Evolutionary conservation across 2,797 vertebrate species (phyloP).

Genomic region (Agapornis canus): DNA sequence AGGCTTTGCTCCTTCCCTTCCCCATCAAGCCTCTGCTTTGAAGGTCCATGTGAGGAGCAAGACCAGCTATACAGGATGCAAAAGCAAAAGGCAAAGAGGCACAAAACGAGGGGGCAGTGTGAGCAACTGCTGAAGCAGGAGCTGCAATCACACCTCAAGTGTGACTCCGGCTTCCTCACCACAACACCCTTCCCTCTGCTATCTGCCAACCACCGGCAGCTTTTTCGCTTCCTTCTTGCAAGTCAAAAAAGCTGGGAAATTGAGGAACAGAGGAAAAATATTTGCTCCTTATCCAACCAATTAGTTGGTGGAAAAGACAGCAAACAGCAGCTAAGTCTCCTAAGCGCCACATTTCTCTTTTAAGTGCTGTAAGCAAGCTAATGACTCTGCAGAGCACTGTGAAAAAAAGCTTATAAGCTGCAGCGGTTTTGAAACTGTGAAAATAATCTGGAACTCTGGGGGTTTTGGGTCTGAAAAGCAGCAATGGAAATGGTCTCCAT

Average conservation of each 20-base stretch:
- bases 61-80: neutral
- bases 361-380: constrained; percentile 42
- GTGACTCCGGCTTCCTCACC: neutral
- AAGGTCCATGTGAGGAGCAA: neutral
- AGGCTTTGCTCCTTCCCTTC: neutral
- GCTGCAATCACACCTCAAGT: neutral
- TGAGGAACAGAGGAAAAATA: constrained; percentile 53
- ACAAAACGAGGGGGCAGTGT: fast-evolving
- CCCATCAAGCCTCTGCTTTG: neutral
- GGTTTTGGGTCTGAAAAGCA: neutral
- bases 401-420: neutral
- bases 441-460: neutral
- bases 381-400: constrained; percentile 10
- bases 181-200: neutral
- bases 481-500: neutral
- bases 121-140: neutral
- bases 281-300: constrained; percentile 53
- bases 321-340: constrained; percentile 43
- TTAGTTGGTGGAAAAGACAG: constrained; percentile 48
- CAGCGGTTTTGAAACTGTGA: neutral
- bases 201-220: neutral
- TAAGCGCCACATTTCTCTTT: constrained; percentile 40
- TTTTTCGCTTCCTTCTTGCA: neutral
- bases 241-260: constrained; percentile 37
- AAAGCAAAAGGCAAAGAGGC: neutral